These are phyloP conservation scores for Myotis myotis DNA, from an alignment of 2,797 vertebrate species.

Conservation along the genomic window DNA sequence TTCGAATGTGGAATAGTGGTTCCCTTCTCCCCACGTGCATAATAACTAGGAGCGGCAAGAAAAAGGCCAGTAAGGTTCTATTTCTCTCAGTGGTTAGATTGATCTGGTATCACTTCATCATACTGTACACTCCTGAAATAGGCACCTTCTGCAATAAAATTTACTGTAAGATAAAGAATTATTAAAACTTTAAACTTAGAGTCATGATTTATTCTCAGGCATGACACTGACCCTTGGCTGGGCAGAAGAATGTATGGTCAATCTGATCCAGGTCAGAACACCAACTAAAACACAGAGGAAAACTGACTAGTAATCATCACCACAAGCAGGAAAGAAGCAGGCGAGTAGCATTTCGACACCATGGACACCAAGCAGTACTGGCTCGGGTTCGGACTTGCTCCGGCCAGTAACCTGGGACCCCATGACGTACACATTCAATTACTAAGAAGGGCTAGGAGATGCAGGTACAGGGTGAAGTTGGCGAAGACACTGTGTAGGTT, in stretches of 20 bases:
- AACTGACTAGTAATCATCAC: neutral
- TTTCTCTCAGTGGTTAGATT: neutral
- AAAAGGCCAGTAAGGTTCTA: neutral
- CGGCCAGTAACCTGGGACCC: neutral
- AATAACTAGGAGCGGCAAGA: neutral
- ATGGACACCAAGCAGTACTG: rapidly evolving
- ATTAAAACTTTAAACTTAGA: neutral
- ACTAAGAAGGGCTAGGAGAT: neutral
- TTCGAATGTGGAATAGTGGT: too few species aligned
- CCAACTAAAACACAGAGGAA: neutral
- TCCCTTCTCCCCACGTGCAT: neutral
- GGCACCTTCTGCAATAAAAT: neutral
- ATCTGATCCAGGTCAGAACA: neutral
- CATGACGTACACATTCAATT: neutral
- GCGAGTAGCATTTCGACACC: too few species aligned
- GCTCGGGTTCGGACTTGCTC: neutral
- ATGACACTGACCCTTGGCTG: neutral
- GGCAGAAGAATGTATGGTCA: neutral
- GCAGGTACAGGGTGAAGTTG: neutral
- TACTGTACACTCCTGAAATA: neutral
- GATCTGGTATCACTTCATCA: neutral
- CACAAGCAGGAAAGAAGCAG: neutral
- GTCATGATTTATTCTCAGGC: neutral
- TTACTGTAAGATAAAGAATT: neutral
- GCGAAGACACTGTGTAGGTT: neutral